phyloP scores from a whole-genome alignment of 2,113 vertebrate genomes.

The Lophochroa leadbeateri region DNA sequence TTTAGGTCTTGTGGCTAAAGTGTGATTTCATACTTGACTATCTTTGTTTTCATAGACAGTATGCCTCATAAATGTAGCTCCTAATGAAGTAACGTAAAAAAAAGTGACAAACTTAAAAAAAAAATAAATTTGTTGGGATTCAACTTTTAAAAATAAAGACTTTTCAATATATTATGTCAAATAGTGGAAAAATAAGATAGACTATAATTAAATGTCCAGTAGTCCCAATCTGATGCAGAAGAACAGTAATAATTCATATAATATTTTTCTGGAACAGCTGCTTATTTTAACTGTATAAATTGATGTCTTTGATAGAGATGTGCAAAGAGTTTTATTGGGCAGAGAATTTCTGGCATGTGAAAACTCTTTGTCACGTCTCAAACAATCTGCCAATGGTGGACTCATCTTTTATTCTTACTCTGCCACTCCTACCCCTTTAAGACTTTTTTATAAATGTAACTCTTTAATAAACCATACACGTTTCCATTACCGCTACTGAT shows the following conservation, averaged over 20 bases:
- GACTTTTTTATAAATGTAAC: not conserved
- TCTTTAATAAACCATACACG: not conserved
- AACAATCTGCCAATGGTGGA: not conserved
- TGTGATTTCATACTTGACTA: constrained; percentile 49
- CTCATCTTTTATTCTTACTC: not conserved
- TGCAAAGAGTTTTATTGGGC: not conserved
- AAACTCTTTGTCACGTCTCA: not conserved
- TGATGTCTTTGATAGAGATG: not conserved
- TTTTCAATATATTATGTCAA: not conserved
- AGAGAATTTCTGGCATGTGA: not conserved
- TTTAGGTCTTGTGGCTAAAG: constrained; percentile 25
- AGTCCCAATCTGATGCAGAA: not conserved
- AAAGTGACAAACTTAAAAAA: not conserved
- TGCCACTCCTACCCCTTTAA: not conserved
- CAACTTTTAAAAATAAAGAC: not conserved
- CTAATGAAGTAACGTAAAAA: not conserved
- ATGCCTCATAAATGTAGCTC: constrained; percentile 22
- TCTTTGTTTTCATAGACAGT: constrained; percentile 48
- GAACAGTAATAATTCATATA: not conserved
- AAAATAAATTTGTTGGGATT: not conserved
- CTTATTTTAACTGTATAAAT: not conserved
- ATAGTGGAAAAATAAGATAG: not conserved
- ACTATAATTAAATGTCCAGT: not conserved
- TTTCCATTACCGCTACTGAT: not conserved
- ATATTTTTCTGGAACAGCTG: not conserved